Evolutionary conservation across 2,113 vertebrate species (phyloP).

Genomic region (Myiozetetes cayanensis): DNA sequence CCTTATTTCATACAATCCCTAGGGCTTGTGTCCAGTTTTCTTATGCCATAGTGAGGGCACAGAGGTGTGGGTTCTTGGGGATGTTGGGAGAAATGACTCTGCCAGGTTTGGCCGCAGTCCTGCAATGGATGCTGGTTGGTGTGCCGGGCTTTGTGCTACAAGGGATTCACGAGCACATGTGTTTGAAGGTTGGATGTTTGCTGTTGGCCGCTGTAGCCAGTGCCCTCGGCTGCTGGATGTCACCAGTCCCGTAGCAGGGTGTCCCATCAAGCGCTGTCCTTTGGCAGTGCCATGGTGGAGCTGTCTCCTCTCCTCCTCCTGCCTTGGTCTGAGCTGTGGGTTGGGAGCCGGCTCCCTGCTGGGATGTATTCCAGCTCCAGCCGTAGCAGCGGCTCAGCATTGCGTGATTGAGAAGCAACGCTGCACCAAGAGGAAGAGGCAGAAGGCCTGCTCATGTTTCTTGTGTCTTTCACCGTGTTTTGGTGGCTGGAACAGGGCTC

Average conservation of each 20-base stretch:
- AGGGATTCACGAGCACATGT: accelerated
- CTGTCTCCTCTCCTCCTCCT: not conserved
- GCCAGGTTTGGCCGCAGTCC: not conserved
- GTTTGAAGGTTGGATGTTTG: not conserved
- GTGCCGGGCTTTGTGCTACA: not conserved
- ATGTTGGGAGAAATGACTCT: not conserved
- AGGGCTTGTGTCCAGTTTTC: not conserved
- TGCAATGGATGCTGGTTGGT: not conserved
- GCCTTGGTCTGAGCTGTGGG: not conserved
- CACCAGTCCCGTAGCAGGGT: not conserved
- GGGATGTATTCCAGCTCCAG: not conserved
- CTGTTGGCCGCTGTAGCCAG: not conserved
- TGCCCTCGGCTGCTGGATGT: not conserved
- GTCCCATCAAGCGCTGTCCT: not conserved
- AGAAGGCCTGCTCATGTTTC: not conserved
- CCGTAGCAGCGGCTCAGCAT: not conserved
- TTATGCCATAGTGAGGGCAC: too few relatives aligned
- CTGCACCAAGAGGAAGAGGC: not conserved
- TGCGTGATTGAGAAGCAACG: not conserved
- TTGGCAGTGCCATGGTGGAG: not conserved
- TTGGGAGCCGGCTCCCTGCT: not conserved
- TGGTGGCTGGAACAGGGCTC: not conserved
- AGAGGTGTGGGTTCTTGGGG: not conserved
- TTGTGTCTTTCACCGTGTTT: not conserved
- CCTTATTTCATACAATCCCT: not conserved